A percentile compares a stretch with the other conserved stretches of the same genome.
Evolutionary conservation across 2,113 vertebrate genomes (phyloP).

Genomic region (Tragelaphus buxtoni): DNA sequence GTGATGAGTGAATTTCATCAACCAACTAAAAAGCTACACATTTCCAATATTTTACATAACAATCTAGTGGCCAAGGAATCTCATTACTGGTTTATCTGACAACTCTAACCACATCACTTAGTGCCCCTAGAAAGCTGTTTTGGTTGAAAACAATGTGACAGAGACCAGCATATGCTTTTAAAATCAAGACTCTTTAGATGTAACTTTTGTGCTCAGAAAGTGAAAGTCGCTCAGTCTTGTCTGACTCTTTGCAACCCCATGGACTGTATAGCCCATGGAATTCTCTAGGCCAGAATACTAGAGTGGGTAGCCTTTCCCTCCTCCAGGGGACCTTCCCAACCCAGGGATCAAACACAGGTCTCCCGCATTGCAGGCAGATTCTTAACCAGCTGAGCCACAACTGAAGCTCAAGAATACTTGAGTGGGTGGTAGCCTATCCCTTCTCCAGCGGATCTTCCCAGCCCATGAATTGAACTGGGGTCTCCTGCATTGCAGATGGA

Average conservation of each 20-base stretch:
- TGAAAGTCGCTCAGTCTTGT: neutral
- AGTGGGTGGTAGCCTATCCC: neutral
- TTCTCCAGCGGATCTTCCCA: neutral
- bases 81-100: neutral
- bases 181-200: neutral
- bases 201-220: neutral
- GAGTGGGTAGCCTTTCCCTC: neutral
- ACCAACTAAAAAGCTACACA: neutral
- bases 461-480: neutral
- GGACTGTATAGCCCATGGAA: neutral
- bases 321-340: neutral
- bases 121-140: neutral
- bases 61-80: neutral
- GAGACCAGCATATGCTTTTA: constrained; percentile 3
- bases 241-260: neutral
- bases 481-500: neutral
- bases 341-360: neutral
- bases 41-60: neutral
- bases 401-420: neutral
- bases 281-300: neutral
- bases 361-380: neutral
- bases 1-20: neutral
- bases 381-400: neutral
- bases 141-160: neutral
- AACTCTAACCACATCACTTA: neutral